Percentiles rank a stretch among this genome's conserved stretches.
phyloP scores from a whole-genome alignment of 2,797 vertebrate species.

The Aphelocoma californica region DNA sequence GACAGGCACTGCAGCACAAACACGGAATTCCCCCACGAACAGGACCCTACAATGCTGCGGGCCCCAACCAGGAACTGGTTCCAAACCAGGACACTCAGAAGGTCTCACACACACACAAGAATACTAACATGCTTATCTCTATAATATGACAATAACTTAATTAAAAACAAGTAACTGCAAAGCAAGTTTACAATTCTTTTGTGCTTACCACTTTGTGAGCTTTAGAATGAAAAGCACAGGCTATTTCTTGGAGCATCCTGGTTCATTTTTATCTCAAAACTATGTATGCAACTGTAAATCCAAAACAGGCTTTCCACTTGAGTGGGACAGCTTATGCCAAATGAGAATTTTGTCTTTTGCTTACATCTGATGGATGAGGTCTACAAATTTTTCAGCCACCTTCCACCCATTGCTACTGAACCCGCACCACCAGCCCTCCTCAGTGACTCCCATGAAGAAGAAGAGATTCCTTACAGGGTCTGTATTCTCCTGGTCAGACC shows the following conservation, averaged over 20 bases:
- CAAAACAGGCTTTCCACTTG: neutral
- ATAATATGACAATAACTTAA: neutral
- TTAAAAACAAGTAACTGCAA: neutral
- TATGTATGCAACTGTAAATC: neutral
- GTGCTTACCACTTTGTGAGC: neutral
- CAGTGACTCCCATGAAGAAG: neutral
- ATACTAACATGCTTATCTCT: neutral
- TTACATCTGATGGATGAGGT: neutral
- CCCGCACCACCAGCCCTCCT: neutral
- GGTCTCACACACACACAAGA: neutral
- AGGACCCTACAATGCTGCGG: neutral
- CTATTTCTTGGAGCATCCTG: neutral
- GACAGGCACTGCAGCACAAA: neutral
- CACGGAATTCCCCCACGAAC: neutral
- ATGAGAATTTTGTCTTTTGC: neutral
- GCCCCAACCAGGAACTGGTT: neutral
- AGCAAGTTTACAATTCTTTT: neutral
- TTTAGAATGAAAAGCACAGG: neutral
- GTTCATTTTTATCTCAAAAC: neutral
- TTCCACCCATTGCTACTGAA: neutral
- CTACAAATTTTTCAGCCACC: neutral
- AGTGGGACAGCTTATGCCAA: neutral
- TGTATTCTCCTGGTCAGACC: constrained; percentile 86
- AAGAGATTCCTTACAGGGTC: constrained; percentile 75
- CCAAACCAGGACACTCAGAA: neutral